phyloP scores from a whole-genome alignment of 1,140 invertebrate species.

The Habropoda laboriosa region DNA sequence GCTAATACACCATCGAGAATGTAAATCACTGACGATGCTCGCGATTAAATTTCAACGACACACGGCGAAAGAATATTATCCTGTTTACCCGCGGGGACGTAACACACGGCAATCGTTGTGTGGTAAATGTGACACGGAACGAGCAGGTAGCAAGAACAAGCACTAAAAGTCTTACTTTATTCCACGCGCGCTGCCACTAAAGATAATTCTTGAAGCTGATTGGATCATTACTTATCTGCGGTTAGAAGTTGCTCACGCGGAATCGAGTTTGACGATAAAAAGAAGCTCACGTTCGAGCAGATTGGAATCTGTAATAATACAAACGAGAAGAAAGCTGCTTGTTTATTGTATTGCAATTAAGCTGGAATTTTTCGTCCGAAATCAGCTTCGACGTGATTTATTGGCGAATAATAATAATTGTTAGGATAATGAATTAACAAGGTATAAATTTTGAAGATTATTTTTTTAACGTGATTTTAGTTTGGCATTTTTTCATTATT shows the following conservation, averaged over 20 bases:
- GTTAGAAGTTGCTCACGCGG: conserved; percentile 48
- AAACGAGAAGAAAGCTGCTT: not conserved
- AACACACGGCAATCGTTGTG: conserved; percentile 8
- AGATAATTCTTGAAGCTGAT: conserved; percentile 58
- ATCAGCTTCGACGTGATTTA: no score
- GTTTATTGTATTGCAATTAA: not conserved
- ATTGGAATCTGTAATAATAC: not conserved
- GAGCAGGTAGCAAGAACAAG: conserved; percentile 39
- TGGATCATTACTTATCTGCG: conserved; percentile 68
- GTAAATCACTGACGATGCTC: conserved; percentile 18
- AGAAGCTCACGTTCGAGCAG: not conserved
- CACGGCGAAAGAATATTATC: conserved; percentile 31
- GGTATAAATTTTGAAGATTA: no score
- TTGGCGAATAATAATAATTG: no score
- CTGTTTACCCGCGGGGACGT: conserved; percentile 7
- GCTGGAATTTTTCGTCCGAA: no score
- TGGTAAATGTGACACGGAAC: conserved; percentile 43
- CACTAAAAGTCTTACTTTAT: conserved; percentile 31
- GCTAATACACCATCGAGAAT: conserved; percentile 6
- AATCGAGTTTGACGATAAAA: not conserved
- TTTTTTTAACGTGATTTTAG: no score
- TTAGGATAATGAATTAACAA: no score
- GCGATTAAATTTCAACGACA: conserved; percentile 35
- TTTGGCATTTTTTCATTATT: no score
- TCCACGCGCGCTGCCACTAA: conserved; percentile 11